Conservation (phyloP, 1,140 invertebrate genomes). For the Laupala kohalensis region DNA sequence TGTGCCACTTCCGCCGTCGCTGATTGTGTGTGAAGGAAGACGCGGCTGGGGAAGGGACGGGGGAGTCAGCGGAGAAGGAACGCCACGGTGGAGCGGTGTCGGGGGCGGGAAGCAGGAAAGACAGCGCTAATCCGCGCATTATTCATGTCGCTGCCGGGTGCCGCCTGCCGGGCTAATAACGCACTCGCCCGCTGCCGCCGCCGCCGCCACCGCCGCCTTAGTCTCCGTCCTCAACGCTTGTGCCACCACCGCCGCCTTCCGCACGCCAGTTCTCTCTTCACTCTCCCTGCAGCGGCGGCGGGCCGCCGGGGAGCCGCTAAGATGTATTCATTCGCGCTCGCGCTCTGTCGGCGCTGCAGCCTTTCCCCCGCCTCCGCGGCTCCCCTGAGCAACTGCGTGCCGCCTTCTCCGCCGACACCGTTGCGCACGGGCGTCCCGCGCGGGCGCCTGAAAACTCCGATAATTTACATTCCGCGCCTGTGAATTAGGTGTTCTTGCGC, state of each 20-base stretch:
- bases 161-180: conserved; percentile 9
- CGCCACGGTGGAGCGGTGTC: too few species aligned
- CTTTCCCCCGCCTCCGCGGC: background rate
- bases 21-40: background rate
- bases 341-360: background rate
- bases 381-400: background rate
- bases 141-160: conserved; percentile 9
- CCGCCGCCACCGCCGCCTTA: background rate
- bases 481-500: conserved; percentile 9
- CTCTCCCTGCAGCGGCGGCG: background rate
- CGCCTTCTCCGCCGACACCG: background rate
- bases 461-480: conserved; percentile 15
- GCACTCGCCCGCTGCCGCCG: conserved; percentile 1
- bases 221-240: background rate
- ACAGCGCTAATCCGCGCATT: conserved; percentile 11
- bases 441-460: conserved; percentile 11
- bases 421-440: background rate
- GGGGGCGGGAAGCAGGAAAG: background rate
- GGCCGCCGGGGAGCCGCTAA: too few species aligned
- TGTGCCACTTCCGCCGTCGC: too few species aligned
- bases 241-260: background rate
- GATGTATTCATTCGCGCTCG: too few species aligned
- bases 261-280: background rate
- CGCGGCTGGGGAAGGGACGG: background rate
- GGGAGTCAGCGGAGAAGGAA: background rate